Percentiles rank a stretch among this genome's conserved stretches.
phyloP scores from a whole-genome alignment of 2,888 invertebrate genomes.

The Dicyrtoma fusca region DNA sequence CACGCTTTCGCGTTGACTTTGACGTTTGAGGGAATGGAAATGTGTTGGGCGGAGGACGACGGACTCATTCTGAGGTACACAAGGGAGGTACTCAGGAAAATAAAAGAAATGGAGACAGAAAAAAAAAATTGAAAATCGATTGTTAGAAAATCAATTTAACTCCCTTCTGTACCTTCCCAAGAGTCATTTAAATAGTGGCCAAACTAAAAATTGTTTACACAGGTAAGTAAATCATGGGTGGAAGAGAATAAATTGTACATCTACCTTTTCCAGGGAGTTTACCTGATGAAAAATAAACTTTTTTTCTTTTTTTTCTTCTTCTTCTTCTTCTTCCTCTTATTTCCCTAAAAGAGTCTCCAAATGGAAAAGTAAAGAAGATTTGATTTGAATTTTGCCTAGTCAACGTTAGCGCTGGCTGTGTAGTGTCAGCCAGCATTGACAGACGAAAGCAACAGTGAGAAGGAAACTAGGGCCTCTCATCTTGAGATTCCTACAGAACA shows the following conservation, averaged over 20 bases:
- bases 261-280: background rate
- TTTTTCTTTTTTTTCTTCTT: background rate
- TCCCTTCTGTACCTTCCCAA: background rate
- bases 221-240: slow-evolving; percentile 25
- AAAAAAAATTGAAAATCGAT: too few relatives aligned
- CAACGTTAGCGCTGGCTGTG: too few relatives aligned
- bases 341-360: slow-evolving; percentile 1
- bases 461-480: background rate
- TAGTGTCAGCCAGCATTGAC: slow-evolving; percentile 1
- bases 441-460: background rate
- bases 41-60: too few relatives aligned
- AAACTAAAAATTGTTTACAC: slow-evolving; percentile 22
- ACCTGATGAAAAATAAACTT: slow-evolving; percentile 33
- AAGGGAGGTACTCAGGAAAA: too few relatives aligned
- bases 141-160: slow-evolving; percentile 21
- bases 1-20: too few relatives aligned
- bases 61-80: too few relatives aligned
- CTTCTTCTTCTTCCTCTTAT: background rate
- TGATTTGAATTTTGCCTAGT: slow-evolving; percentile 10
- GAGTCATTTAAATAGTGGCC: slow-evolving; percentile 21
- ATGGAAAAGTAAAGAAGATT: slow-evolving; percentile 24
- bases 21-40: too few relatives aligned
- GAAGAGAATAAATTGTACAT: slow-evolving; percentile 6
- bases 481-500: too few relatives aligned
- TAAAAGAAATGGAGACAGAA: too few relatives aligned